These are phyloP conservation scores for Xestia c-nigrum DNA, from an alignment of 2,888 invertebrate species.

Conservation along the genomic window DNA sequence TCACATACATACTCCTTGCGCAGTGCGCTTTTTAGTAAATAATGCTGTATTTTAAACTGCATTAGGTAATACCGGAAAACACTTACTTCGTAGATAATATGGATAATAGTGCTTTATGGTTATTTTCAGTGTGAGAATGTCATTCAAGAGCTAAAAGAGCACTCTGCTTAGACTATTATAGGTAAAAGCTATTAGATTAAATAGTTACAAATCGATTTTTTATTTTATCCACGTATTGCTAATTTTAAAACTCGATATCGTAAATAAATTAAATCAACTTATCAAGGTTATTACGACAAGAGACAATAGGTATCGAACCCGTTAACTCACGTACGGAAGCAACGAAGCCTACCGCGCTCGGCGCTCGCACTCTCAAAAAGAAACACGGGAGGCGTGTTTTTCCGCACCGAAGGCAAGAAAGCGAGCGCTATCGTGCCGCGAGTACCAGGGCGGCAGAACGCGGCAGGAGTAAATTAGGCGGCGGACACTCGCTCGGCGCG, in stretches of 20 bases:
- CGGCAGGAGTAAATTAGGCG: constrained; percentile 82
- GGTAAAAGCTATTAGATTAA: background rate
- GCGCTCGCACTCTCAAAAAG: background rate
- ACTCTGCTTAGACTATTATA: background rate
- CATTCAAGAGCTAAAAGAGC: too few species aligned
- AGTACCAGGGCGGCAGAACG: constrained; percentile 75
- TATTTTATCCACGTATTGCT: background rate
- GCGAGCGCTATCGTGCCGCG: constrained; percentile 63
- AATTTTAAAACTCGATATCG: background rate
- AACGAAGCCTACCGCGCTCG: background rate
- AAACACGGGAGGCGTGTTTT: constrained; percentile 9
- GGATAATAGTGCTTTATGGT: background rate
- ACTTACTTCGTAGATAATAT: background rate
- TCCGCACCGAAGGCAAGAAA: constrained; percentile 62
- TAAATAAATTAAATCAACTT: background rate
- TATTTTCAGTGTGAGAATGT: too few species aligned
- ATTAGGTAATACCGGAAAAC: background rate
- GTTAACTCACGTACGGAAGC: background rate
- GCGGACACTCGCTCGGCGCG: constrained; percentile 73
- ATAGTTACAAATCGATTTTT: background rate
- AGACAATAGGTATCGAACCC: background rate
- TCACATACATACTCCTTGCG: background rate
- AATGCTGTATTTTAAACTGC: background rate
- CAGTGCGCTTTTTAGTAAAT: constrained; percentile 6
- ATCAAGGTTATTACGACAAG: background rate